Conservation (phyloP, 2,888 invertebrate genomes). For the Lasioglossum leucozonium region DNA sequence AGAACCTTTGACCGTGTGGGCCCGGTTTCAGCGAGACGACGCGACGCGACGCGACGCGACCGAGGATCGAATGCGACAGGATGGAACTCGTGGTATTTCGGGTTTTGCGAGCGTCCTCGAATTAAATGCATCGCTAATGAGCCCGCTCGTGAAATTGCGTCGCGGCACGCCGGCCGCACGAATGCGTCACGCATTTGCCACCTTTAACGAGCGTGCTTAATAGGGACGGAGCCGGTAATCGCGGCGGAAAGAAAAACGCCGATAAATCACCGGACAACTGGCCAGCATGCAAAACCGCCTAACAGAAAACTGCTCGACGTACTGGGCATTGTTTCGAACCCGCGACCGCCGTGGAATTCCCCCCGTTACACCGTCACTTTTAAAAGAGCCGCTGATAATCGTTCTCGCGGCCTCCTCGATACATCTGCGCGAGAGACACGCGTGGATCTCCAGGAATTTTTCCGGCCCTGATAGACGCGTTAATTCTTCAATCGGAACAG, state of each 20-base stretch:
- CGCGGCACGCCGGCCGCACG: slow-evolving; percentile 64
- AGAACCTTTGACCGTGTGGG: neutral
- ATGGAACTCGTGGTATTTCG: slow-evolving; percentile 54
- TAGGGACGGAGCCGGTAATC: slow-evolving; percentile 59
- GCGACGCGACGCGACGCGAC: neutral
- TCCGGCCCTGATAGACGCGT: neutral
- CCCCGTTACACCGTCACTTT: neutral
- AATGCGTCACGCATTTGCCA: slow-evolving; percentile 68
- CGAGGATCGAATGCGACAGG: slow-evolving; percentile 10
- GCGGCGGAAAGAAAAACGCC: slow-evolving; percentile 39
- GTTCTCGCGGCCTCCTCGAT: neutral
- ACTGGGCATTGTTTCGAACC: slow-evolving; percentile 22
- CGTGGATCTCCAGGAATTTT: neutral
- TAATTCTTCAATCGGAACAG: neutral
- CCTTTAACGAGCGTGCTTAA: slow-evolving; percentile 72
- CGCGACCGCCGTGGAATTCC: slow-evolving; percentile 20
- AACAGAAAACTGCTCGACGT: slow-evolving; percentile 26
- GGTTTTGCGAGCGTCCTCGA: slow-evolving; percentile 59
- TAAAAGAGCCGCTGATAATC: slow-evolving; percentile 11
- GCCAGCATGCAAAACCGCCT: neutral
- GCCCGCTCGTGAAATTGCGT: slow-evolving; percentile 68
- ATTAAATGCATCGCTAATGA: slow-evolving; percentile 78
- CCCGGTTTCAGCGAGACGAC: slow-evolving; percentile 12
- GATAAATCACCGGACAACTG: slow-evolving; percentile 57
- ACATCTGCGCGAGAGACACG: neutral